These are phyloP conservation scores for Cactoblastis cactorum DNA, from an alignment of 2,888 invertebrate genomes.

Conservation along the genomic window DNA sequence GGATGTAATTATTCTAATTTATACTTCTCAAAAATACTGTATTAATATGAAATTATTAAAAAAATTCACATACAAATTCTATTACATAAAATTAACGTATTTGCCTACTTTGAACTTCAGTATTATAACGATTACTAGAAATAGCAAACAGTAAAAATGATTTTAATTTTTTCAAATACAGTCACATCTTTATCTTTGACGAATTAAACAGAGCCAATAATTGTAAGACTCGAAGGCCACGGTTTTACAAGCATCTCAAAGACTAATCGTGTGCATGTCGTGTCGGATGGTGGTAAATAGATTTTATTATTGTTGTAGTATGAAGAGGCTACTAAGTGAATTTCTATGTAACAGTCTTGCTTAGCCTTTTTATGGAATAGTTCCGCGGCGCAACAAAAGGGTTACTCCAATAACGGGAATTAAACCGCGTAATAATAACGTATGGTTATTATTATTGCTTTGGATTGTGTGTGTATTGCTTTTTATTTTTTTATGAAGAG, in stretches of 20 bases:
- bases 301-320: background rate
- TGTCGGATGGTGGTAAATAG: background rate
- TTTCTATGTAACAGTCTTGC: slow-evolving; percentile 2
- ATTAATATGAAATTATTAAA: too few species aligned
- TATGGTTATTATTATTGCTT: background rate
- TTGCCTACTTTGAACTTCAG: too few species aligned
- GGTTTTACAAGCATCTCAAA: background rate
- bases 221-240: too few species aligned
- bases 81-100: too few species aligned
- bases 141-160: too few species aligned
- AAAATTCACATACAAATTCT: too few species aligned
- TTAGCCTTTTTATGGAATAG: slow-evolving; percentile 1
- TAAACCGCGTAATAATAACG: background rate
- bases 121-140: too few species aligned
- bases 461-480: background rate
- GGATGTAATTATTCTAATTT: too few species aligned
- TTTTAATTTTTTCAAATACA: too few species aligned
- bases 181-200: too few species aligned
- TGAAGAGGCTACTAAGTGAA: background rate
- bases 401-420: background rate
- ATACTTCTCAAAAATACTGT: too few species aligned
- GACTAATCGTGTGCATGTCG: background rate
- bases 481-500: background rate
- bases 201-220: too few species aligned
- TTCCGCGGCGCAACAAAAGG: background rate